Conservation (phyloP, 2,888 invertebrate genomes). For the Caradrina kadenii region DNA sequence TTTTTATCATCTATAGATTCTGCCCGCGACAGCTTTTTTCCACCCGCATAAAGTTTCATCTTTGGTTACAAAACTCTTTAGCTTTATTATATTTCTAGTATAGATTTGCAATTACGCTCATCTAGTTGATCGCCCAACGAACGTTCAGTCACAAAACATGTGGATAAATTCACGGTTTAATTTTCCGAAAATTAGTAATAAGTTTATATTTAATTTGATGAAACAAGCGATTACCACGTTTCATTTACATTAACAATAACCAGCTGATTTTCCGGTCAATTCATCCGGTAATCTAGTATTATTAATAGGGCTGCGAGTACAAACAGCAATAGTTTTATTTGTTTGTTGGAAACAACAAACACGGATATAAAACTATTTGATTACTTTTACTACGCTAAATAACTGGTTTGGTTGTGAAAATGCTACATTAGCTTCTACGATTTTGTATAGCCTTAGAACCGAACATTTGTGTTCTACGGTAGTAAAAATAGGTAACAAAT, state of each 20-base stretch:
- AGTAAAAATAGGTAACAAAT: constrained; percentile 5
- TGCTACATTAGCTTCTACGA: neutral
- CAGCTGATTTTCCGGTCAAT: constrained; percentile 20
- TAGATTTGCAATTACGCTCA: neutral
- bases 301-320: constrained; percentile 22
- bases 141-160: neutral
- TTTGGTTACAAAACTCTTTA: no score
- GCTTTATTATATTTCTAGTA: no score
- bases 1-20: neutral
- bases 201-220: constrained; percentile 5
- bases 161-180: neutral
- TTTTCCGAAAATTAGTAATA: constrained; percentile 3
- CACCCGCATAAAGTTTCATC: no score
- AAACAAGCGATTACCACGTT: constrained; percentile 20
- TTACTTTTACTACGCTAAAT: constrained; percentile 12
- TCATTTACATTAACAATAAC: constrained; percentile 28
- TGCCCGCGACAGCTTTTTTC: no score
- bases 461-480: neutral
- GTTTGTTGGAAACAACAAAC: constrained; percentile 10
- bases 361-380: constrained; percentile 21
- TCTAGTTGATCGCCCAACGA: neutral
- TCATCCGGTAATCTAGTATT: constrained; percentile 9
- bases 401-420: constrained; percentile 10
- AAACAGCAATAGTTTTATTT: constrained; percentile 18
- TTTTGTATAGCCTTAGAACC: neutral